These are phyloP conservation scores for Clarias macrocephalus DNA, from an alignment of 2,113 vertebrate species.

Conservation along the genomic window DNA sequence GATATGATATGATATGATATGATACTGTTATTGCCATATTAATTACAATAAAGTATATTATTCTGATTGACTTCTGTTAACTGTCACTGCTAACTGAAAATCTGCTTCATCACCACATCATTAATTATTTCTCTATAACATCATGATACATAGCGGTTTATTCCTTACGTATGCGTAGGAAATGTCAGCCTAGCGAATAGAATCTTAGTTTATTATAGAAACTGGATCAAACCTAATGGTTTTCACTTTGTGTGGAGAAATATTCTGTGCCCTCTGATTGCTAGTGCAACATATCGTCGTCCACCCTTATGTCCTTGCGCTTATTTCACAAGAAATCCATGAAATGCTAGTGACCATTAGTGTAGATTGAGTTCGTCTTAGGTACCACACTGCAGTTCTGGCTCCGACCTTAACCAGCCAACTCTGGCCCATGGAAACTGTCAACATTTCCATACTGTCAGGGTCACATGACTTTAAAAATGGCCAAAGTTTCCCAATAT, in stretches of 20 bases:
- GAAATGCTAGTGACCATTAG: not conserved
- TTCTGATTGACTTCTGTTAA: not conserved
- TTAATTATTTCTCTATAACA: not conserved
- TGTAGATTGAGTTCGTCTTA: slow-evolving; percentile 5
- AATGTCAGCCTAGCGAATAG: not conserved
- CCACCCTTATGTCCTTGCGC: not conserved
- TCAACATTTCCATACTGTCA: not conserved
- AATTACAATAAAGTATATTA: not conserved
- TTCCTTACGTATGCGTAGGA: not conserved
- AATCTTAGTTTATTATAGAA: not conserved
- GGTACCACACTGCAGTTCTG: slow-evolving; percentile 17
- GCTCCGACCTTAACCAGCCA: not conserved
- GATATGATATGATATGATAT: not conserved
- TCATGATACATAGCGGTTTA: not conserved
- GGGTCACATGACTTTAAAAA: not conserved
- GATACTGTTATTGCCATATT: not conserved
- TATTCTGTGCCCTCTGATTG: accelerated
- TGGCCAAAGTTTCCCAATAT: not conserved
- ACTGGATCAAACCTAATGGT: not conserved
- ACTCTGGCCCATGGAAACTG: not conserved
- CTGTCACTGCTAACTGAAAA: not conserved
- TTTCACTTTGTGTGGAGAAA: not conserved
- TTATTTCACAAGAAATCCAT: not conserved
- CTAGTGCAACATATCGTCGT: not conserved
- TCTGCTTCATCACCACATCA: not conserved